These are phyloP conservation scores for Cyprinodon diabolis DNA, from an alignment of 2,797 vertebrate genomes.

Conservation along the genomic window DNA sequence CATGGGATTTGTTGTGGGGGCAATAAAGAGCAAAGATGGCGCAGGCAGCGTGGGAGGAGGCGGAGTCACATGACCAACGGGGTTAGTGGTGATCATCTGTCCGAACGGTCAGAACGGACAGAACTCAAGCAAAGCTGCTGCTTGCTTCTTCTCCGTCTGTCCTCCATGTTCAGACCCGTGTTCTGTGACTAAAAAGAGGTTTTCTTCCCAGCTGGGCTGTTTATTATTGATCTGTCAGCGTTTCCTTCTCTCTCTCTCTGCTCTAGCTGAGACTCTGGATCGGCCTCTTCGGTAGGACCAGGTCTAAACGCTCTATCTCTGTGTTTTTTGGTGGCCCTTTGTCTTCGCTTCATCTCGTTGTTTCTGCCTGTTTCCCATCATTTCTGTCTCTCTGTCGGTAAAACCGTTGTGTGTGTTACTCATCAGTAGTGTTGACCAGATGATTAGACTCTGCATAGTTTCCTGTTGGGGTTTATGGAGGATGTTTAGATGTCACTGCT, in stretches of 20 bases:
- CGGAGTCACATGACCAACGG: too few relatives aligned
- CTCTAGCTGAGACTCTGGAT: slow-evolving; percentile 80
- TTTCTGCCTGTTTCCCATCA: slow-evolving; percentile 8
- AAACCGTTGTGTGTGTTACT: slow-evolving; percentile 2
- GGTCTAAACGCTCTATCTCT: slow-evolving; percentile 59
- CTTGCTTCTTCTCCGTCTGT: too few relatives aligned
- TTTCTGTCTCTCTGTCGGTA: slow-evolving; percentile 14
- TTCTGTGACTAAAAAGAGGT: too few relatives aligned
- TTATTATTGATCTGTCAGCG: slow-evolving; percentile 40
- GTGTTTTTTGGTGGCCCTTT: slow-evolving; percentile 26
- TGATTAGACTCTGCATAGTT: neutral
- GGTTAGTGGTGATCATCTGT: too few relatives aligned
- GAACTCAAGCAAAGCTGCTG: too few relatives aligned
- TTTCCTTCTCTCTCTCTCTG: slow-evolving; percentile 57
- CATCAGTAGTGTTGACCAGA: neutral
- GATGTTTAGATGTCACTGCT: neutral
- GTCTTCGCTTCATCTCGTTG: slow-evolving; percentile 4
- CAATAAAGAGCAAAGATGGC: too few relatives aligned
- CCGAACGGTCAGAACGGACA: too few relatives aligned
- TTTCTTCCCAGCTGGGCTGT: slow-evolving; percentile 20
- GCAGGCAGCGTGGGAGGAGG: too few relatives aligned
- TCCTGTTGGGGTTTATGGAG: neutral
- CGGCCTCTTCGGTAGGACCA: slow-evolving; percentile 81
- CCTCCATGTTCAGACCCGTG: too few relatives aligned
- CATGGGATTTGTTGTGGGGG: too few relatives aligned